Evolutionary conservation across 2,113 vertebrate species (phyloP).

Genomic region (Plecotus auritus): DNA sequence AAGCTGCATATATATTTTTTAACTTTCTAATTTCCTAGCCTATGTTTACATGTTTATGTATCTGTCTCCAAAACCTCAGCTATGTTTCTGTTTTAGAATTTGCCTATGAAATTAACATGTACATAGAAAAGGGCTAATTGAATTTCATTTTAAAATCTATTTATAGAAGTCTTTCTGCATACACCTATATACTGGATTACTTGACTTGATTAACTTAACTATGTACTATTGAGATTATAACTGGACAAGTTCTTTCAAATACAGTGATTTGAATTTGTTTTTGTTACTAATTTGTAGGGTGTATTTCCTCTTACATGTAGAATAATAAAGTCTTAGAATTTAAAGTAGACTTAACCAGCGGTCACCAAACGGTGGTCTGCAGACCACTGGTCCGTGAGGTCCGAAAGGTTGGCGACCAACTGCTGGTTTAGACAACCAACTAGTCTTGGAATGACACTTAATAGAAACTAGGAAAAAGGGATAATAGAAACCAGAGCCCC

Average conservation of each 20-base stretch:
- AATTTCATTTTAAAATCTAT: constrained; percentile 12
- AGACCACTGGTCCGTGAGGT: too few species aligned
- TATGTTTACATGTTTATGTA: not conserved
- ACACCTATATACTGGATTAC: not conserved
- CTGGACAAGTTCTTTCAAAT: not conserved
- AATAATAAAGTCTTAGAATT: not conserved
- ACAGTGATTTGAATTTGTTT: not conserved
- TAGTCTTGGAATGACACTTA: not conserved
- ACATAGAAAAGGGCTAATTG: not conserved
- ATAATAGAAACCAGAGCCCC: not conserved
- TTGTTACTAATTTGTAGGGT: not conserved
- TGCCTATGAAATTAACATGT: not conserved
- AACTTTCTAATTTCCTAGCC: not conserved
- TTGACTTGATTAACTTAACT: not conserved
- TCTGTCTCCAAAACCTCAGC: not conserved
- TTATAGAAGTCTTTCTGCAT: not conserved
- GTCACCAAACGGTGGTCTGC: too few species aligned
- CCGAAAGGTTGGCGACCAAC: too few species aligned
- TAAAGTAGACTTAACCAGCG: not conserved
- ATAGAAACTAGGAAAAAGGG: not conserved
- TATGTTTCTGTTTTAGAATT: constrained; percentile 11
- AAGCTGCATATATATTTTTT: not conserved
- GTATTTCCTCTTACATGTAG: not conserved
- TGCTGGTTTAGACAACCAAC: not conserved
- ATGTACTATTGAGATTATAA: not conserved